Base-by-base conservation (phyloP, 2,888 invertebrate genomes). In the Nymphalis polychloros region DNA sequence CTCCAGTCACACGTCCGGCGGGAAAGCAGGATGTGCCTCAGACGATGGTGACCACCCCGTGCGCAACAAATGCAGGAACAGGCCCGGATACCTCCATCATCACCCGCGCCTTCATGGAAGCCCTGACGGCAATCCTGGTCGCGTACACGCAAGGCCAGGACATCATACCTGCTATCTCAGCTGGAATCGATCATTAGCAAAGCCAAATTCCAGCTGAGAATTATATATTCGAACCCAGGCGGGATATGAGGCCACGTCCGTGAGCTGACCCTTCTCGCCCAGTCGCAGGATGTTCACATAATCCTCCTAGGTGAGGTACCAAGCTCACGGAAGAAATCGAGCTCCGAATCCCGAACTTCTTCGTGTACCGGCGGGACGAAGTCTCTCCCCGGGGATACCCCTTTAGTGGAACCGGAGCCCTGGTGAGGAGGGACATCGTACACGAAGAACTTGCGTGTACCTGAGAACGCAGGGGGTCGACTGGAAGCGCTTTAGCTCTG, bases 21-120 rank as follows among this genome's bases (percentile, higher is more conserved):
- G 23, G 1, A 2, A 23, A 2, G 23, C 23, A 23, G 23, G 23
- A 23, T 1, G 1, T 23, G 23, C 23, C 23, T 2, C 23, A 23
- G 23, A 23, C n/a, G n/a, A n/a, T n/a, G 3, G 2, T 3, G 41
- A n/a, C n/a, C n/a, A n/a, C n/a, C n/a, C 23, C 10, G 1, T 23
- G 6, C 20, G 4, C 0, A 1, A 2, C 48, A 8, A 7, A n/a
- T 0, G 17, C n/a, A 6, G 20, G 0, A 2, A 2, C 23, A 1
- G 19, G 8, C 50, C 50, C 19, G 50, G 50, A 50, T 1, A 50
- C 50, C 3, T 20, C 19, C 8, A n/a, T 7, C 8, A 20, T 50
- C n/a, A 20, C 20, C 50, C 50, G 19, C 20, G 50, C 8, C 19
- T 50, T 50, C 20, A 50, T 50, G 50, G 50, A 50, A 2, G 50